These are phyloP conservation scores for Halcyon badia DNA, from an alignment of 2,797 vertebrate genomes.

Conservation along the genomic window DNA sequence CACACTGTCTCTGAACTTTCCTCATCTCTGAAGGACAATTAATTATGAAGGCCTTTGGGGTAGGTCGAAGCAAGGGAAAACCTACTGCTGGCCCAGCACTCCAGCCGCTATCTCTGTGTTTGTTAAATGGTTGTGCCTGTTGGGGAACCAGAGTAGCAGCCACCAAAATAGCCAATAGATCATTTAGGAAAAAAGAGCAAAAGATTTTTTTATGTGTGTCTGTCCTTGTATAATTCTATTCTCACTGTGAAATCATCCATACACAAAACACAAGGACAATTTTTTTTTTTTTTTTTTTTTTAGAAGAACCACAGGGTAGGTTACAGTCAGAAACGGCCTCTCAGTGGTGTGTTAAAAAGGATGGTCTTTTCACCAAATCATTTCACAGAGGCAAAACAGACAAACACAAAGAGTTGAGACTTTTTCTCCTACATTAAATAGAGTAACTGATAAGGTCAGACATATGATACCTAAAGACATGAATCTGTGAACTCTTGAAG, in stretches of 20 bases:
- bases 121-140: slow-evolving; percentile 81
- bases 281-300: slow-evolving; percentile 77
- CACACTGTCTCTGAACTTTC: slow-evolving; percentile 85
- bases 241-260: slow-evolving; percentile 87
- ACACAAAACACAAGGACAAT: slow-evolving; percentile 85
- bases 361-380: slow-evolving; percentile 88
- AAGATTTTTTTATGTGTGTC: slow-evolving; percentile 83
- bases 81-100: slow-evolving; percentile 76
- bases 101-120: slow-evolving; percentile 75
- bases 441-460: slow-evolving; percentile 95
- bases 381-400: slow-evolving; percentile 91
- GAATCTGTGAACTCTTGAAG: slow-evolving; percentile 94
- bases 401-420: slow-evolving; percentile 93
- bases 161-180: slow-evolving; percentile 83
- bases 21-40: slow-evolving; percentile 87
- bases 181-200: slow-evolving; percentile 84
- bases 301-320: slow-evolving; percentile 86
- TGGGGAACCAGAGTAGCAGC: slow-evolving; percentile 83
- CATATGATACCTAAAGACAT: slow-evolving; percentile 96
- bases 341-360: slow-evolving; percentile 85
- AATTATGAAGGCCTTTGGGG: slow-evolving; percentile 90
- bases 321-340: slow-evolving; percentile 86
- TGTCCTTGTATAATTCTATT: slow-evolving; percentile 87
- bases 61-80: slow-evolving; percentile 85
- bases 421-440: slow-evolving; percentile 92